A percentile compares a stretch with the other conserved stretches of the same genome.
Conservation (phyloP, 35 echinoderm and acorn worm species). For the Apostichopus californicus region DNA sequence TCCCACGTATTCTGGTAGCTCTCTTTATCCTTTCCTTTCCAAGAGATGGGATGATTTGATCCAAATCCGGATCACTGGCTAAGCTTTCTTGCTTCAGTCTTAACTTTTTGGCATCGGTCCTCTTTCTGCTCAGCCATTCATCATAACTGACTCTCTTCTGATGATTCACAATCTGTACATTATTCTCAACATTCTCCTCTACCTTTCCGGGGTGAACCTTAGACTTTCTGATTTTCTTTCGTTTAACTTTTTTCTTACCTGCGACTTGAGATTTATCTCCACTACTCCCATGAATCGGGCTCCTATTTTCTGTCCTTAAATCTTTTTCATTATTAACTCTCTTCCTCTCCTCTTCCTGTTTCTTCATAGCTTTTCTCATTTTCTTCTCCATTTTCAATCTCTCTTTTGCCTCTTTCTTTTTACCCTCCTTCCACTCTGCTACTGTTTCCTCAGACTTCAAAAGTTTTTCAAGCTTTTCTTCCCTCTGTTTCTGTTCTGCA, state of each 20-base stretch:
- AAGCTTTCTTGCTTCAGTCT: conserved; percentile 21
- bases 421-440: conserved; percentile 1
- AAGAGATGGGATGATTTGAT: conserved; percentile 10
- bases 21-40: conserved; percentile 24
- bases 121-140: conserved; percentile 16
- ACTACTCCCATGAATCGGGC: neutral
- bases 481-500: neutral
- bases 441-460: conserved; percentile 16
- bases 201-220: neutral
- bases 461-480: neutral
- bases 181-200: neutral
- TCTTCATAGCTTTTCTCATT: conserved; percentile 8
- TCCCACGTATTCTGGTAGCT: neutral
- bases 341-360: neutral
- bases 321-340: neutral
- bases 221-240: conserved; percentile 26
- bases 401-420: neutral
- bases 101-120: conserved; percentile 5
- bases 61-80: neutral
- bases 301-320: neutral
- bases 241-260: conserved; percentile 23
- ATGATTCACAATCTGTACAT: neutral
- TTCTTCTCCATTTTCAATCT: neutral
- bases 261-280: neutral
- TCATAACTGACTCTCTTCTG: conserved; percentile 22